Evolutionary conservation across 2,113 vertebrate genomes (phyloP), one percentile per base, ranked within the genome.

Genomic region (Lepus europaeus): DNA sequence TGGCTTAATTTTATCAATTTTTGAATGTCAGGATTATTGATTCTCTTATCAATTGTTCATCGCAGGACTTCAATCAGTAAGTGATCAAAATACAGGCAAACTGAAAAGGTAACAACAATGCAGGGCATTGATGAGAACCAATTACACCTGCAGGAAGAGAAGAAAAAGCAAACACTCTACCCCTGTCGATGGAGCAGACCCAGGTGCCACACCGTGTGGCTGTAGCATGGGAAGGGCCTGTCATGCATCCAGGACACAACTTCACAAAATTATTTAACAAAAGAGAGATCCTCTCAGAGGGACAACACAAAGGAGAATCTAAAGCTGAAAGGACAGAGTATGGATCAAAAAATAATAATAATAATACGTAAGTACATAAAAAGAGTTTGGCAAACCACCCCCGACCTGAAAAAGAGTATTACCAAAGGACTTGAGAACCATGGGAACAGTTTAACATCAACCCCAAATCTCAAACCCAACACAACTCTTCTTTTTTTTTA

Each of bases 41-140:
- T 76, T 66, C 36, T 78, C 36, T 81, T 91, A 82, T 72, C 19
- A 29, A 69, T 14, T 91, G 36, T 66, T 36, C 68, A 45, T 96
- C 8, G 3, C 49, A 84, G 68, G 80, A 22, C 56, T 74, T 80
- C 63, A 3, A 59, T 45, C 64, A 92, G 76, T 5, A 72, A 76
- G 87, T 93, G 89, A 66, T 92, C 89, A 80, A 92, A 93, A 90
- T 49, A 53, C 0, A 9, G 29, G 59, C 49, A 83, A 93, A 79
- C 9, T 70, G 36, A 87, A 87, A 84, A 45, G 17, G 25, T 51
- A 66, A 85, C 4, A 9, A 53, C 17, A 36, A 1, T 36, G 14
- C 17, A 66, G 6, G 61, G 4, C 23, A 53, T 12, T 56, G 45
- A 74, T 69, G 51, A 74, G 88, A 61, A 72, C 27, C 61, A 87